phyloP scores from a whole-genome alignment of 2,113 vertebrate species.

The Poicephalus meyeri region DNA sequence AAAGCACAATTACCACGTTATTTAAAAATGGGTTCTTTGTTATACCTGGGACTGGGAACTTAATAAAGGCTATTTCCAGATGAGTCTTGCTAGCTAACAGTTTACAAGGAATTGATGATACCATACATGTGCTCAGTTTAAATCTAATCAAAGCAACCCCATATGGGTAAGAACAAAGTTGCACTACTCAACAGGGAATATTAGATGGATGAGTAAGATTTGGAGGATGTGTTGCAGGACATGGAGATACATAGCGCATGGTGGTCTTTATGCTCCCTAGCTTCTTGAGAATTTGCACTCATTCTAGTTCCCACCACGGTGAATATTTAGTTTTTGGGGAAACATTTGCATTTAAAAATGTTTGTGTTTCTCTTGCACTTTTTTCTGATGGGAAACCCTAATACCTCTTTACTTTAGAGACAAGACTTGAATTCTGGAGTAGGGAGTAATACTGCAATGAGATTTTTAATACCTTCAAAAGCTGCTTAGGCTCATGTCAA shows the following conservation, averaged over 20 bases:
- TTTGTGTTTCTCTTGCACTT: accelerated
- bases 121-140: neutral
- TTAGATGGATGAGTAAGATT: neutral
- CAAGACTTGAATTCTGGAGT: neutral
- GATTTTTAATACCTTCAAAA: neutral
- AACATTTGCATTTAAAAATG: neutral
- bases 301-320: neutral
- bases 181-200: neutral
- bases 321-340: neutral
- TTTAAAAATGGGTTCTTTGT: neutral
- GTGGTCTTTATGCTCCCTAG: neutral
- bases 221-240: neutral
- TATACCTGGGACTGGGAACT: neutral
- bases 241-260: neutral
- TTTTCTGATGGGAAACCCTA: neutral
- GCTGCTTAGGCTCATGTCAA: neutral
- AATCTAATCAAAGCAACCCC: neutral
- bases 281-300: neutral
- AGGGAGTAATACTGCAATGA: neutral
- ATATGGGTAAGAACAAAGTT: neutral
- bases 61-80: neutral
- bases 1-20: neutral
- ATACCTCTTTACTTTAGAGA: neutral
- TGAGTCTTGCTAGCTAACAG: neutral
- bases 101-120: neutral